These are phyloP conservation scores for Drosophila demipolita DNA, from an alignment of 2,888 invertebrate genomes.

Conservation along the genomic window DNA sequence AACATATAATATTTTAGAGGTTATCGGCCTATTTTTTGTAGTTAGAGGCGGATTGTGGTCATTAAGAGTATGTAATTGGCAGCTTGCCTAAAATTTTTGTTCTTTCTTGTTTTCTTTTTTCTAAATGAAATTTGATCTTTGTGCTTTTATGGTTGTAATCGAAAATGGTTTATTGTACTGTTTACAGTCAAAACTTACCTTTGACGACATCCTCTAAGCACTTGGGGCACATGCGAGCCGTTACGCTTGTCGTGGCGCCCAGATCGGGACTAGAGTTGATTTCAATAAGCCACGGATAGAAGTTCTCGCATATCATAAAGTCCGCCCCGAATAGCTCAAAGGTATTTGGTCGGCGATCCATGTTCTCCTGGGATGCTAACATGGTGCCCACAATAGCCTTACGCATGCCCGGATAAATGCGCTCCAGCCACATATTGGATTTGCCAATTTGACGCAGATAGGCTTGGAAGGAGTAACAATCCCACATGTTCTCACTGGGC, in stretches of 20 bases:
- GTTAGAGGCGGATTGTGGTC: neutral
- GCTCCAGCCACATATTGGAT: conserved; percentile 91
- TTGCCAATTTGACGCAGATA: conserved; percentile 88
- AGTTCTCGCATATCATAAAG: conserved; percentile 96
- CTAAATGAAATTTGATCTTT: neutral
- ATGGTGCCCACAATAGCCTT: conserved; percentile 91
- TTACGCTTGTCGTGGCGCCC: conserved; percentile 95
- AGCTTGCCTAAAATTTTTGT: neutral
- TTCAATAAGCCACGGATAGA: conserved; percentile 96
- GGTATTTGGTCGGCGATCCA: conserved; percentile 92
- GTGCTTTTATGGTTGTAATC: too few species aligned
- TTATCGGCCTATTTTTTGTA: too few species aligned
- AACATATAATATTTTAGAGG: too few species aligned
- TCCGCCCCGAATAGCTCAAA: conserved; percentile 98
- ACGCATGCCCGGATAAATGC: conserved; percentile 95
- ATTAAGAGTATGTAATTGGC: neutral
- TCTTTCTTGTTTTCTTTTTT: neutral
- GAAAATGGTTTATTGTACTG: neutral
- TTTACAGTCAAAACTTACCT: conserved; percentile 87
- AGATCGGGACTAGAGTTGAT: conserved; percentile 97
- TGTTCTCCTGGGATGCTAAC: conserved; percentile 93
- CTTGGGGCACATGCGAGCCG: conserved; percentile 93
- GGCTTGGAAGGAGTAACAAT: conserved; percentile 91
- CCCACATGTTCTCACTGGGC: conserved; percentile 98
- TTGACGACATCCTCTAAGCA: conserved; percentile 96